Evolutionary conservation across 2,797 vertebrate genomes (phyloP).

Genomic region (Gymnoscopelus microlampas): DNA sequence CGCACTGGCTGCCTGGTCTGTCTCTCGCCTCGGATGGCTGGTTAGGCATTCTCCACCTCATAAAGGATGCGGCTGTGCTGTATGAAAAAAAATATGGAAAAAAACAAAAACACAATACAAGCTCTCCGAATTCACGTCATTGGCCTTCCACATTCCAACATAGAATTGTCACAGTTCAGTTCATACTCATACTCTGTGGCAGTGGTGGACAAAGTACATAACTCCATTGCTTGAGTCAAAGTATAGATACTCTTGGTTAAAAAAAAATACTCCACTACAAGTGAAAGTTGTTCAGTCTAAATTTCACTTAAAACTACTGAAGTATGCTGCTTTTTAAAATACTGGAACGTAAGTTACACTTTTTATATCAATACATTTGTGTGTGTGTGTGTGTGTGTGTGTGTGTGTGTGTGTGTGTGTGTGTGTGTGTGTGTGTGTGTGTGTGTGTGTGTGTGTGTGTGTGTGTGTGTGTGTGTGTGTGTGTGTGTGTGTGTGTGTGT

Average conservation of each 20-base stretch:
- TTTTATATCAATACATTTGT: too few relatives aligned
- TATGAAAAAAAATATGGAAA: slow-evolving; percentile 24
- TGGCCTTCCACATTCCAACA: slow-evolving; percentile 43
- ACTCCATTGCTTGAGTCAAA: too few relatives aligned
- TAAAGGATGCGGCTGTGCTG: slow-evolving; percentile 75
- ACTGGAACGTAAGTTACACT: too few relatives aligned
- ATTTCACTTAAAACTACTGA: neutral
- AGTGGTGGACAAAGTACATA: too few relatives aligned
- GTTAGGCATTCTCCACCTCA: slow-evolving; percentile 71
- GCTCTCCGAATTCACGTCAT: slow-evolving; percentile 53
- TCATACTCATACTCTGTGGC: slow-evolving; percentile 27
- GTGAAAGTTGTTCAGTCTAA: too few relatives aligned
- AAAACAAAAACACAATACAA: slow-evolving; percentile 10
- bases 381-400: neutral
- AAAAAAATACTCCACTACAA: too few relatives aligned
- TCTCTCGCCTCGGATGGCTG: slow-evolving; percentile 65
- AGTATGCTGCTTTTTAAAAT: too few relatives aligned
- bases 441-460: too few relatives aligned
- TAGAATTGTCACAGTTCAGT: slow-evolving; percentile 41
- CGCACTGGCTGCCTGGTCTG: slow-evolving; percentile 54
- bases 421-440: too few relatives aligned
- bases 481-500: too few relatives aligned
- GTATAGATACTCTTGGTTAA: too few relatives aligned
- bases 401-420: neutral
- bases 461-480: too few relatives aligned